Evolutionary conservation across 1,140 invertebrate species (phyloP).

Genomic region (Euwallacea fornicatus): DNA sequence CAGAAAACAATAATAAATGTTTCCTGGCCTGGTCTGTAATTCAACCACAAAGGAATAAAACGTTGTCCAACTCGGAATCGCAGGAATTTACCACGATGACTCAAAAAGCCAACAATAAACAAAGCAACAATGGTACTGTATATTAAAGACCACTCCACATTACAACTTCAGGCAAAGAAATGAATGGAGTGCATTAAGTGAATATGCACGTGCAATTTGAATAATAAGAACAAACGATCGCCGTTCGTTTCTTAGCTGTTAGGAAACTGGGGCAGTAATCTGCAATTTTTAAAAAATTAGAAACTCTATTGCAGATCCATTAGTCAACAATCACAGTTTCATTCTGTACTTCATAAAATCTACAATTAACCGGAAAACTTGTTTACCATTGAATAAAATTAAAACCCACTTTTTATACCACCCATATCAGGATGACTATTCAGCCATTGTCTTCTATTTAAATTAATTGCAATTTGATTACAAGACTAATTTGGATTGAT

Average conservation of each 20-base stretch:
- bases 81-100: background rate
- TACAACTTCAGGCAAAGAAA: background rate
- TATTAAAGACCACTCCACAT: background rate
- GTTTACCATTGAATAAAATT: constrained; percentile 9
- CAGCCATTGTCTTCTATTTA: constrained; percentile 15
- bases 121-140: background rate
- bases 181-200: constrained; percentile 1
- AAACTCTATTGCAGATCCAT: too few species aligned
- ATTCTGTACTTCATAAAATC: background rate
- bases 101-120: constrained; percentile 10
- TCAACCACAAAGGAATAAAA: constrained; percentile 1
- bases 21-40: background rate
- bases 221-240: too few species aligned
- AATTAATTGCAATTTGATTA: constrained; percentile 11
- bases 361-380: constrained; percentile 17
- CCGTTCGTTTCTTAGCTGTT: too few species aligned
- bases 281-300: too few species aligned
- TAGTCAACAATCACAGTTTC: too few species aligned
- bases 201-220: constrained; percentile 1
- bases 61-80: background rate
- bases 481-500: constrained; percentile 4
- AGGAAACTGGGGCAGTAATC: too few species aligned
- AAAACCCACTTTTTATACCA: constrained; percentile 11
- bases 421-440: constrained; percentile 3
- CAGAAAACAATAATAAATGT: constrained; percentile 17